A percentile compares a stretch with the other conserved stretches of the same genome.
Evolutionary conservation across 2,888 invertebrate species (phyloP).

Genomic region (Hirudinaria manillensis): DNA sequence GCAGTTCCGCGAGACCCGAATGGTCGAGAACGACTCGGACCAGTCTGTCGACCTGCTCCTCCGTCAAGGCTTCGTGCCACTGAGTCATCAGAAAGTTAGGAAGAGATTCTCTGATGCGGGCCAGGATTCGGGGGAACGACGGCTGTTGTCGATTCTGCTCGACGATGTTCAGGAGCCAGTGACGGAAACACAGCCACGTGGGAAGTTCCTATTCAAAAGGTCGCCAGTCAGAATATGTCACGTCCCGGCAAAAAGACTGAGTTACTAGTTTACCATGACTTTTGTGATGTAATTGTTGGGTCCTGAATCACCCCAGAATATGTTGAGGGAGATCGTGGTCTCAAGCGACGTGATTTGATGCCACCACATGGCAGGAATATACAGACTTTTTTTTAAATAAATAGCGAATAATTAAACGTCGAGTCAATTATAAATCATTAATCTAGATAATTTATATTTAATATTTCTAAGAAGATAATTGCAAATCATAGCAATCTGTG

Average conservation of each 20-base stretch:
- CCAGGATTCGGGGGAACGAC: conserved; percentile 39
- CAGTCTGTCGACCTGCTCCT: conserved; percentile 37
- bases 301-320: conserved; percentile 43
- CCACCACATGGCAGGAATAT: conserved; percentile 44
- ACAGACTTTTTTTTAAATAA: conserved; percentile 37
- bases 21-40: conserved; percentile 36
- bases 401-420: background rate
- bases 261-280: conserved; percentile 38
- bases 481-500: no score
- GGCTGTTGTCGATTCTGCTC: conserved; percentile 41
- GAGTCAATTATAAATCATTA: background rate
- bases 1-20: conserved; percentile 31
- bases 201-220: conserved; percentile 33
- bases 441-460: background rate
- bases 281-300: conserved; percentile 39
- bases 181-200: conserved; percentile 39
- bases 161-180: conserved; percentile 43
- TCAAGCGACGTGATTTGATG: conserved; percentile 42
- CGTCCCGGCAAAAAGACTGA: no score
- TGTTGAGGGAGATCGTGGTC: conserved; percentile 41
- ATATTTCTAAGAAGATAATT: no score
- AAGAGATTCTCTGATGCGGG: conserved; percentile 40
- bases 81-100: conserved; percentile 41
- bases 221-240: no score
- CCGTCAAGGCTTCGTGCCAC: conserved; percentile 41